Evolutionary conservation across 2,888 invertebrate genomes (phyloP).

Genomic region (Heterodera filipjevi): DNA sequence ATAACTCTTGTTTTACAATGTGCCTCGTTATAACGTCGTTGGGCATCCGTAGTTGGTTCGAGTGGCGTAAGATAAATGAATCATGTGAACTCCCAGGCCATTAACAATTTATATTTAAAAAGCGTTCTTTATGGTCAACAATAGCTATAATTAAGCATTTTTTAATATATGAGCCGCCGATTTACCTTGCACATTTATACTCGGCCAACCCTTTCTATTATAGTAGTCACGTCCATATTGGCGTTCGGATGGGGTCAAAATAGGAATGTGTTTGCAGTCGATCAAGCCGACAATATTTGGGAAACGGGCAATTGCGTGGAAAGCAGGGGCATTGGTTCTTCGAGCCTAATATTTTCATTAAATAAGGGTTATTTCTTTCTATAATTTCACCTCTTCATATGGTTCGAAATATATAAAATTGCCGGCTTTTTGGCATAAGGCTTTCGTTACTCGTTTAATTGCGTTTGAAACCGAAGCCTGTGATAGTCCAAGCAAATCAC

Average conservation of each 20-base stretch:
- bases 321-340: not conserved
- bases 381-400: not conserved
- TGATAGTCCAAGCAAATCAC: not conserved
- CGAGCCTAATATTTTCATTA: not conserved
- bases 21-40: conserved; percentile 19
- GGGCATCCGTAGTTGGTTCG: not conserved
- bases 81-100: not conserved
- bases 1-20: not conserved
- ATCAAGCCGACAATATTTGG: conserved; percentile 7
- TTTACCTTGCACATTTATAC: conserved; percentile 2
- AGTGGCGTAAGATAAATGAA: not conserved
- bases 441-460: not conserved
- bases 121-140: not conserved
- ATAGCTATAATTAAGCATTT: not conserved
- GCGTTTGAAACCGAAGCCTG: not conserved
- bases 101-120: not conserved
- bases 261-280: not conserved
- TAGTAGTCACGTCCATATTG: not conserved
- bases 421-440: conserved; percentile 7
- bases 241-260: not conserved
- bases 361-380: no score
- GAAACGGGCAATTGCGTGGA: not conserved
- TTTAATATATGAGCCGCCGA: not conserved
- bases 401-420: conserved; percentile 7
- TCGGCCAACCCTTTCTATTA: not conserved